A percentile compares a stretch with the other conserved stretches of the same genome.
phyloP scores from a whole-genome alignment of 2,113 vertebrate species.

The Rhinopomastus cyanomelas region DNA sequence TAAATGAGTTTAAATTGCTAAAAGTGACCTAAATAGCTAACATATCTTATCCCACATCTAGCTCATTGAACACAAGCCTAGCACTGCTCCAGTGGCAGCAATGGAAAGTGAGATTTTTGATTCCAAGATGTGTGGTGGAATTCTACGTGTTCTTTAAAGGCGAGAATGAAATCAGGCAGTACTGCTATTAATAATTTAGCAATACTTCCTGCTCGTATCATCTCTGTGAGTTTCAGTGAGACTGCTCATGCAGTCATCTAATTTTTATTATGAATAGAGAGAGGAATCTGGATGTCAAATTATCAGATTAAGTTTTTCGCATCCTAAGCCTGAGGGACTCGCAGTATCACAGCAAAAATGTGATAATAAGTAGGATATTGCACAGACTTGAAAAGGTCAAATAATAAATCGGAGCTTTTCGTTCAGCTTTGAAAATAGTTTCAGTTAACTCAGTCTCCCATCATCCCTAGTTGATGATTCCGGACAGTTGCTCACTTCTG shows the following conservation, averaged over 20 bases:
- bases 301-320: background rate
- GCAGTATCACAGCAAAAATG: background rate
- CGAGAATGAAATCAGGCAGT: background rate
- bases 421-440: background rate
- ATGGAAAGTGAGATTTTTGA: background rate
- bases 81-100: background rate
- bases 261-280: background rate
- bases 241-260: background rate
- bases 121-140: background rate
- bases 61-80: background rate
- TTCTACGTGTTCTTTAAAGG: background rate
- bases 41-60: background rate
- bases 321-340: rapidly evolving
- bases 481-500: background rate
- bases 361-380: background rate
- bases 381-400: background rate
- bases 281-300: background rate
- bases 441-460: background rate
- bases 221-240: background rate
- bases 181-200: background rate
- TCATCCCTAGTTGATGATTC: background rate
- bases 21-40: background rate
- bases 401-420: background rate
- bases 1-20: background rate
- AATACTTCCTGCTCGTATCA: background rate